phyloP scores from a whole-genome alignment of 2,888 invertebrate species.

The Lycaena phlaeas region DNA sequence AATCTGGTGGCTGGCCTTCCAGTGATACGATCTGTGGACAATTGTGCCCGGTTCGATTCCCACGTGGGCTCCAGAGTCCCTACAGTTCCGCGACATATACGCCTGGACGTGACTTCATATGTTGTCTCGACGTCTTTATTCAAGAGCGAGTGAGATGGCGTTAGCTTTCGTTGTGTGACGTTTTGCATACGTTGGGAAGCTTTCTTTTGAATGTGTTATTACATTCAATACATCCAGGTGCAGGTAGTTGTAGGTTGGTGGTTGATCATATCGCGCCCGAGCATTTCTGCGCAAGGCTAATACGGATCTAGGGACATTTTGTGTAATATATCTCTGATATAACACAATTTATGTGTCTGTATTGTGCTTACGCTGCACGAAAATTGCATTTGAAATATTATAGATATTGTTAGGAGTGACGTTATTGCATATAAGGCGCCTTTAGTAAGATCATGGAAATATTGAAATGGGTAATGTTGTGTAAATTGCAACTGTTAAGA shows the following conservation, averaged over 20 bases:
- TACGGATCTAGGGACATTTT: not conserved
- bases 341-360: not conserved
- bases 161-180: not conserved
- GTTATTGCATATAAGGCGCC: too few relatives aligned
- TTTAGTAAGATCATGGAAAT: too few relatives aligned
- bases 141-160: not conserved
- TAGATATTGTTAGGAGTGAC: too few relatives aligned
- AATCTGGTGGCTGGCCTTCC: slow-evolving; percentile 19
- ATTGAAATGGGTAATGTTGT: too few relatives aligned
- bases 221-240: not conserved
- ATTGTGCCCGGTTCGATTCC: slow-evolving; percentile 21
- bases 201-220: too few relatives aligned
- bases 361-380: not conserved
- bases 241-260: not conserved
- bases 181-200: too few relatives aligned
- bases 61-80: slow-evolving; percentile 17
- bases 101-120: not conserved
- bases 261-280: not conserved
- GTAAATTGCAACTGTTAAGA: too few relatives aligned
- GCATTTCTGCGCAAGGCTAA: not conserved
- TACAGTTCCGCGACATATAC: slow-evolving; percentile 7
- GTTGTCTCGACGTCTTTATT: not conserved
- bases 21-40: slow-evolving; percentile 19
- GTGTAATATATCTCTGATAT: not conserved
- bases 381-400: not conserved